Base-by-base conservation (phyloP, 2,888 invertebrate species). In the Agrochola macilenta region DNA sequence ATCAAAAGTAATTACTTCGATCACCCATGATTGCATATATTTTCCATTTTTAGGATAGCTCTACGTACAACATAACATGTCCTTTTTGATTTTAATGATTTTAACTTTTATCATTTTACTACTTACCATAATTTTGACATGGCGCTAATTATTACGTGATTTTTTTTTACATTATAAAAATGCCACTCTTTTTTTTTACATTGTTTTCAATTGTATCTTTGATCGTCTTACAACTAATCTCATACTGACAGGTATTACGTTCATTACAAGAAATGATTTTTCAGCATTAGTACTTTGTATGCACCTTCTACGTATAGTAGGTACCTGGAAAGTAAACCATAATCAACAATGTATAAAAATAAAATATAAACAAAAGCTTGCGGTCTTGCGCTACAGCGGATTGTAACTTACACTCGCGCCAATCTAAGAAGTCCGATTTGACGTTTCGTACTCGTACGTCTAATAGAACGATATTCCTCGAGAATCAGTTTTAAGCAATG, bases 1-100 rank as follows among this genome's bases (percentile, higher is more conserved):
- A 69, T 64, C 17, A 43, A 63, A 74, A 26, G 57, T 79, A 79
- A 64, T 70, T 57, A 30, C 26, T 57, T 69, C 35, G 17, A 54
- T 70, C n/a, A 64, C 20, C n/a, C 8, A 35, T 52, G 1, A 71
- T 70, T 30, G 8, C 39, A 49, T 39, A 26, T 23, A 35, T 66
- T 75, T 30, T 30, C 3, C 0, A 12, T 66, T 20, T 14, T 52
- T 26, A 49, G 9, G 9, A 43, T 23, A 17, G 20, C n/a, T 74
- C 12, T 75, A 61, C 30, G 9, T 52, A 35, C 14, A 9, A 30
- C 5, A 8, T 49, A 66, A 14, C 49, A 14, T 30, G 7, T 23
- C 26, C 20, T 43, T 43, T 43, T 11, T 11, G 43, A 43, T 39
- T 39, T 39, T 39, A 9, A 8, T 9, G 39, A 39, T 43, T 43